These are phyloP conservation scores for Pelusios castaneus DNA, from an alignment of 2,113 vertebrate genomes.

Conservation along the genomic window DNA sequence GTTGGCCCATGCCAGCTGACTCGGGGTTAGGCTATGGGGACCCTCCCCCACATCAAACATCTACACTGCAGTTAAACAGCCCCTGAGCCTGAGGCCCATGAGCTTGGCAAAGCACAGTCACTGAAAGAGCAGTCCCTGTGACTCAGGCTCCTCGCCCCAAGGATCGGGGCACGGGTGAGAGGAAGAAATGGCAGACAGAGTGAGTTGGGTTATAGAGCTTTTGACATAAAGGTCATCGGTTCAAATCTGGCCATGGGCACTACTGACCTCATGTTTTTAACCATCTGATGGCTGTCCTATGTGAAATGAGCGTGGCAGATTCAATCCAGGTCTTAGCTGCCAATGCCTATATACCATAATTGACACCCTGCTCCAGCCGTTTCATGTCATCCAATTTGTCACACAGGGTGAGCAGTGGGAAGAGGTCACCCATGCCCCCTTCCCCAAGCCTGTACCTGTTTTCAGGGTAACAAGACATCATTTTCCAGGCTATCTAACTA, in stretches of 20 bases:
- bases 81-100: not conserved
- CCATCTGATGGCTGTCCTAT: not conserved
- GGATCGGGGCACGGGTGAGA: not conserved
- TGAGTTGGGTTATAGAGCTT: not conserved
- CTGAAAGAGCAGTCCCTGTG: too few species aligned
- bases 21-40: not conserved
- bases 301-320: not conserved
- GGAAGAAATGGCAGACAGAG: not conserved
- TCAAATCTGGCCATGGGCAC: not conserved
- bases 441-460: not conserved
- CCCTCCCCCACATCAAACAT: not conserved
- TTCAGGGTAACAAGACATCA: not conserved
- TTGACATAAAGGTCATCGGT: not conserved
- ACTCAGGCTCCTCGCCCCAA: too few species aligned
- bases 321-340: not conserved
- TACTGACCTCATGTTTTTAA: not conserved
- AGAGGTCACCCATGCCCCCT: not conserved
- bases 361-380: not conserved
- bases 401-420: not conserved
- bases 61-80: not conserved
- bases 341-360: not conserved
- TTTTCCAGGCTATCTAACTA: not conserved
- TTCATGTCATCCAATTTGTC: not conserved
- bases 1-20: not conserved
- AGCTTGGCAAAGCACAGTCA: not conserved